phyloP scores from a whole-genome alignment of 2,888 invertebrate genomes.

The Cantharis lateralis region DNA sequence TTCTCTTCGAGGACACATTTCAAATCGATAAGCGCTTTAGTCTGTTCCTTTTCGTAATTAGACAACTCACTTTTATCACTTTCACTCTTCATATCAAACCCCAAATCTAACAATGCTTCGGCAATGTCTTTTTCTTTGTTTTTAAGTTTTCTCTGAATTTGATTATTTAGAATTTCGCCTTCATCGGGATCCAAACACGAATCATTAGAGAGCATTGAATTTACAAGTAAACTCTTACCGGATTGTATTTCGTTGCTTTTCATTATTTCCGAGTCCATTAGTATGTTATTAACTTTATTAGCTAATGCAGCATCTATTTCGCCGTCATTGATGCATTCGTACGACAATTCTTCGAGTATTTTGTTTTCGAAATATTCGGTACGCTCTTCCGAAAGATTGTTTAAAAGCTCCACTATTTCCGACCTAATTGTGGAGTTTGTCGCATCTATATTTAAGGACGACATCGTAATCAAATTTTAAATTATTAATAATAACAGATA shows the following conservation, averaged over 20 bases:
- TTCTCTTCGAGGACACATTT: neutral
- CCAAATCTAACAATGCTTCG: neutral
- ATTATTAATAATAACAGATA: neutral
- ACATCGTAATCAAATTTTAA: neutral
- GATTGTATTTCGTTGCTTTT: neutral
- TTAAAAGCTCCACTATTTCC: neutral
- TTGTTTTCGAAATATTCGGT: neutral
- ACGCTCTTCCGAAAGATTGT: neutral
- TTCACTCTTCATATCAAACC: neutral
- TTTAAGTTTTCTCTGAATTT: neutral
- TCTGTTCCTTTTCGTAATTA: neutral
- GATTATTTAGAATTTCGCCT: neutral
- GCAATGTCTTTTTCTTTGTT: neutral
- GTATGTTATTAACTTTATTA: neutral
- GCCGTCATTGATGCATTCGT: neutral
- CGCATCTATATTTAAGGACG: neutral
- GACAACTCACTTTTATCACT: neutral
- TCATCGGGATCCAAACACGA: neutral
- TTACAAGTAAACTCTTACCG: neutral
- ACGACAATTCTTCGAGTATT: neutral
- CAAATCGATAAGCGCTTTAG: neutral
- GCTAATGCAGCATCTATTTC: neutral
- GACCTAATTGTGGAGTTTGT: neutral
- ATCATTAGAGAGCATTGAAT: neutral
- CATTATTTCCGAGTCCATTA: neutral